phyloP scores from a whole-genome alignment of 2,797 vertebrate genomes.

The Tapera naevia region DNA sequence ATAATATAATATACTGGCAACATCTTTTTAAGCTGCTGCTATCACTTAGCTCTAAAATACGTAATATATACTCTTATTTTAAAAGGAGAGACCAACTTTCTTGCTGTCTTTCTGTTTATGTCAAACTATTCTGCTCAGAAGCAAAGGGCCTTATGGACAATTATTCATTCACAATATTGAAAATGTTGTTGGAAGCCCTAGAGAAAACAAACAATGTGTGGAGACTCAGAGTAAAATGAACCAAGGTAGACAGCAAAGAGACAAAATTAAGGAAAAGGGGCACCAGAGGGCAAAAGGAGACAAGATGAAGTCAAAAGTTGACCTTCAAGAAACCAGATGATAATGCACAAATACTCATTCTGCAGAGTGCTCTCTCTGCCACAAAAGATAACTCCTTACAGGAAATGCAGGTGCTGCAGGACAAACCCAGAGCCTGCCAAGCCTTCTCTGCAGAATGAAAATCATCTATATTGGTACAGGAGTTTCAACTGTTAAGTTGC shows the following conservation, averaged over 20 bases:
- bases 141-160: background rate
- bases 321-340: background rate
- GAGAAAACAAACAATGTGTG: background rate
- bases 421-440: background rate
- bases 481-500: background rate
- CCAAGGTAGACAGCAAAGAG: background rate
- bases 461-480: background rate
- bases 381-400: background rate
- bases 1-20: background rate
- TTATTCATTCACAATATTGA: background rate
- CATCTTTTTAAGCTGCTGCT: background rate
- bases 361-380: background rate
- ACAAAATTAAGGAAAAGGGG: background rate
- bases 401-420: background rate
- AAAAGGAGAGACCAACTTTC: background rate
- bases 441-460: background rate
- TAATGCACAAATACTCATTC: background rate
- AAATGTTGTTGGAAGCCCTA: background rate
- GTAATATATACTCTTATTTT: background rate
- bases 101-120: background rate
- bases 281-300: background rate
- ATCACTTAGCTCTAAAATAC: background rate
- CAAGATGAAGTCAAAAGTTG: background rate
- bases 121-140: background rate
- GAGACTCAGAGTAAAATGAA: background rate